Conservation (phyloP, 2,113 vertebrate genomes). For the Rafetus swinhoei region DNA sequence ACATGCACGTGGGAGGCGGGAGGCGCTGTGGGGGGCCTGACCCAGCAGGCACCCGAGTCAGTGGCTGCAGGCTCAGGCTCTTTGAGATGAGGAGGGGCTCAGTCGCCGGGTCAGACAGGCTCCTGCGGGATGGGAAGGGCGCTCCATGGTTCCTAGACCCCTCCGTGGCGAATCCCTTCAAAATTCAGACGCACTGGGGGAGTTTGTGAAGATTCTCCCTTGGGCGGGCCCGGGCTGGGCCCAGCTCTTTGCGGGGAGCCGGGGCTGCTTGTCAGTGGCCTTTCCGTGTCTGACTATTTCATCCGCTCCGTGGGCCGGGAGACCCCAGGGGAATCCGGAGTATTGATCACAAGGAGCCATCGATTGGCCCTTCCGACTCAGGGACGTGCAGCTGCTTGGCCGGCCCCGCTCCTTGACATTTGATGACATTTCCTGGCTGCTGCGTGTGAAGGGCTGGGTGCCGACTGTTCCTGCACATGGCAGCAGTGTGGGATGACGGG, state of each 20-base stretch:
- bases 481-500: background rate
- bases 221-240: background rate
- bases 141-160: background rate
- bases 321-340: accelerated
- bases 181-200: accelerated
- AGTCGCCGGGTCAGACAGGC: too few relatives aligned
- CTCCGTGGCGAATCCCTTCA: background rate
- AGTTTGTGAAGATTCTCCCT: background rate
- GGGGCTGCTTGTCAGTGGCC: background rate
- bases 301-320: background rate
- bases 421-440: background rate
- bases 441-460: background rate
- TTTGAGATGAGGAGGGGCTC: background rate
- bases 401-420: constrained; percentile 31
- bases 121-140: background rate
- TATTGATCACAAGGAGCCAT: constrained; percentile 39
- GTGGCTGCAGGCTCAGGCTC: background rate
- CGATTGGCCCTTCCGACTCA: background rate
- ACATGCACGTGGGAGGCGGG: background rate
- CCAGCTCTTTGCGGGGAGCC: background rate
- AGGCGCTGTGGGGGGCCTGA: too few relatives aligned
- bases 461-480: background rate
- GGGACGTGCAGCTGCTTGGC: background rate
- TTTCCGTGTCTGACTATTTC: background rate
- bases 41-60: too few relatives aligned